Evolutionary conservation across 2,113 vertebrate species (phyloP).

Genomic region (Oncorhynchus kisutch): DNA sequence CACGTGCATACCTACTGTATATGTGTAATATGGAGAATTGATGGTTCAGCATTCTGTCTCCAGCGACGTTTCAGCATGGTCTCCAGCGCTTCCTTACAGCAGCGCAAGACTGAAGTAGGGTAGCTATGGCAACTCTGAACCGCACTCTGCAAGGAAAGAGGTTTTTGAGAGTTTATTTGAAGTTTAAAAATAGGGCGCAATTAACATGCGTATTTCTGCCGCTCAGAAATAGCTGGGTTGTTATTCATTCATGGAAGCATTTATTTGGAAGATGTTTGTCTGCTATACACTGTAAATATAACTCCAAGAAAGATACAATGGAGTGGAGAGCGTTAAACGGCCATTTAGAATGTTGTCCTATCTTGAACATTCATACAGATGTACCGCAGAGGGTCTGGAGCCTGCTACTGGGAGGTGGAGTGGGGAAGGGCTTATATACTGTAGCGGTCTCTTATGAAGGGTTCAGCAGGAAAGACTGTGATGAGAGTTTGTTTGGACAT

Average conservation of each 20-base stretch:
- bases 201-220: constrained; percentile 45
- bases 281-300: too few relatives aligned
- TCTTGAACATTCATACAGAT: too few relatives aligned
- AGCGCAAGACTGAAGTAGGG: constrained; percentile 32
- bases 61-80: not conserved
- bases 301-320: too few relatives aligned
- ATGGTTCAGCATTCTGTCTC: constrained; percentile 25
- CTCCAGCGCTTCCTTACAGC: not conserved
- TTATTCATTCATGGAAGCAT: constrained; percentile 35
- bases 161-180: constrained; percentile 49
- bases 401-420: too few relatives aligned
- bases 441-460: too few relatives aligned
- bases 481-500: too few relatives aligned
- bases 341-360: too few relatives aligned
- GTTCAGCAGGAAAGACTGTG: too few relatives aligned
- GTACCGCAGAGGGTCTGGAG: too few relatives aligned
- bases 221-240: constrained; percentile 16
- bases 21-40: not conserved
- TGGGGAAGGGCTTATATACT: too few relatives aligned
- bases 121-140: constrained; percentile 64
- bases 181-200: constrained; percentile 58
- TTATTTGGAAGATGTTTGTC: constrained; percentile 23
- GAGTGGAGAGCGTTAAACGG: too few relatives aligned
- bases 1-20: not conserved
- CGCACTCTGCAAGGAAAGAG: constrained; percentile 12